These are phyloP conservation scores for Spodoptera littoralis DNA, from an alignment of 2,888 invertebrate genomes.

Conservation along the genomic window DNA sequence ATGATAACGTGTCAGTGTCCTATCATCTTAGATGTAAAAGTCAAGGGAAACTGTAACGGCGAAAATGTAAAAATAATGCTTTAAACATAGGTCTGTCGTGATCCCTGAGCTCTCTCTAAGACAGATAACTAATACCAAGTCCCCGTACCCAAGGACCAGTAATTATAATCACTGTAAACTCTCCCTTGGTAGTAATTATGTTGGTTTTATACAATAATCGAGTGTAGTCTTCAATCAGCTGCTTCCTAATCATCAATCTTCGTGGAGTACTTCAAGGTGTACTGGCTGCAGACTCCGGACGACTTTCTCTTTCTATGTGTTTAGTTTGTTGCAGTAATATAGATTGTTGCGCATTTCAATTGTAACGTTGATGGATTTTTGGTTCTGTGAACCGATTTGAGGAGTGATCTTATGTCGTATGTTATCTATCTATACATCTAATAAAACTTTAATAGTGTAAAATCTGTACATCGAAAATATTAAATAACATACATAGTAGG, in stretches of 20 bases:
- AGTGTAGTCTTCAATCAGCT: slow-evolving; percentile 57
- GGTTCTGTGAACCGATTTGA: not conserved
- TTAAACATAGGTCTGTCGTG: slow-evolving; percentile 41
- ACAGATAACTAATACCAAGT: slow-evolving; percentile 42
- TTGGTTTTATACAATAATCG: slow-evolving; percentile 56
- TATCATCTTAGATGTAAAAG: slow-evolving; percentile 46
- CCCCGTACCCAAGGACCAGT: slow-evolving; percentile 33
- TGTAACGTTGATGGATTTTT: slow-evolving; percentile 37
- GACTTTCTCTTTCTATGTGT: slow-evolving; percentile 62
- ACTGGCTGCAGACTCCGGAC: slow-evolving; percentile 20
- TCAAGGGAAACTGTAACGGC: slow-evolving; percentile 42
- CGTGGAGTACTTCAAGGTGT: slow-evolving; percentile 37
- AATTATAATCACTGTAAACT: slow-evolving; percentile 55
- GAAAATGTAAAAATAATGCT: slow-evolving; percentile 40
- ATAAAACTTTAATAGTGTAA: too few relatives aligned
- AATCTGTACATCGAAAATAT: too few relatives aligned
- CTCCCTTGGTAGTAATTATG: slow-evolving; percentile 56
- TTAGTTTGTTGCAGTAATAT: slow-evolving; percentile 31
- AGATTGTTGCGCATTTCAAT: slow-evolving; percentile 34
- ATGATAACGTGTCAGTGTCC: slow-evolving; percentile 43
- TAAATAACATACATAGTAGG: too few relatives aligned
- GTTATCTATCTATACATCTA: too few relatives aligned
- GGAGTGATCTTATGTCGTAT: too few relatives aligned
- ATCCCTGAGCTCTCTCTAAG: slow-evolving; percentile 41
- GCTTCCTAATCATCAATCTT: slow-evolving; percentile 66